Percentiles rank a stretch among this genome's conserved stretches.
Conservation (phyloP, 2,888 invertebrate genomes). For the Clitarchus hookeri region DNA sequence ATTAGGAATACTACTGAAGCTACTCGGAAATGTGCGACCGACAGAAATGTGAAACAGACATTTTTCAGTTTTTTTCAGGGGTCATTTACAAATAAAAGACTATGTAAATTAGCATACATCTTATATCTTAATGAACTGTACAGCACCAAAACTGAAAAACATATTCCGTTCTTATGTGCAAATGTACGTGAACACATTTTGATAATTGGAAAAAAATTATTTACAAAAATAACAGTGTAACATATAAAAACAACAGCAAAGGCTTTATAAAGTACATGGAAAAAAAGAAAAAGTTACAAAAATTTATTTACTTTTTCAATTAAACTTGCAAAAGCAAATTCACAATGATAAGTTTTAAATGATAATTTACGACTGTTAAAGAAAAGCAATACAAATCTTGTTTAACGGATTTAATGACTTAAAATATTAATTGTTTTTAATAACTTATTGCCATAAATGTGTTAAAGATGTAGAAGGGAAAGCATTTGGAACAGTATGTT, state of each 20-base stretch:
- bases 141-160: conserved; percentile 5
- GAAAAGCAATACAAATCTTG: background rate
- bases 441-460: background rate
- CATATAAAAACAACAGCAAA: background rate
- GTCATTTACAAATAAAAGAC: no score
- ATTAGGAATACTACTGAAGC: background rate
- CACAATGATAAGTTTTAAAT: background rate
- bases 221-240: conserved; percentile 14
- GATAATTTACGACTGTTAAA: background rate
- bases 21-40: background rate
- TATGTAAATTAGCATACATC: background rate
- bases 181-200: background rate
- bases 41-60: no score
- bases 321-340: background rate
- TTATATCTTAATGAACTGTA: background rate
- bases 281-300: background rate
- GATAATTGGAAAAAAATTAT: background rate
- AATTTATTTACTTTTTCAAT: background rate
- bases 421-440: background rate
- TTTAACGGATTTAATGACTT: background rate
- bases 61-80: no score
- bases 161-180: background rate
- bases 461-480: background rate
- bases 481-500: conserved; percentile 7
- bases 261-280: background rate